Evolutionary conservation across 2,797 vertebrate species (phyloP), one percentile per base, ranked within the genome.

Genomic region (Chrosomus eos): DNA sequence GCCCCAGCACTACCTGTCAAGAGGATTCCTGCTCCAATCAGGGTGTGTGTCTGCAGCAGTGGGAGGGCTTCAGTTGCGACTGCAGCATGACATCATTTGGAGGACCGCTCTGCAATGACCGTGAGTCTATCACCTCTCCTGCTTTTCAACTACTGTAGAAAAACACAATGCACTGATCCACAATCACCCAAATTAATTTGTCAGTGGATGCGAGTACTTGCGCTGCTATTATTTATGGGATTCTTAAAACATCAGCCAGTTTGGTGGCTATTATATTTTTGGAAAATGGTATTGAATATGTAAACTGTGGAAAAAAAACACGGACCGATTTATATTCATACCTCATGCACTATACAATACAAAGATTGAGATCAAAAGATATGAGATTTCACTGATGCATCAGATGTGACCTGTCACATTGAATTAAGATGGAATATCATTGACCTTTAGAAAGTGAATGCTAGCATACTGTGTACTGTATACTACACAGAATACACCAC

Each of bases 1-100:
- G 98, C 84, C 98, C 98, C 85, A 99, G 98, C 92, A 99, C 98
- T 0, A 99, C 98, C 0, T 99, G 98, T 91, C 98, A 99, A 90
- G 98, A 99, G 89, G 98, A 99, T 88, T 99, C 98, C 0, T 99
- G 98, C 87, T 98, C 97, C 74, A 99, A 99, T 92, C 98, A 98
- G 91, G 98, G 98, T 0, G 97, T 99, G 87, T 99, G 98, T 92
- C 92, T 99, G 40, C 98, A 99, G 94, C 98, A 99, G 89, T 99
- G 98, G 98, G 98, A 99, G 76, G 98, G 98, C 78, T 99, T 99
- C 94, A 98, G 96, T 82, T 99, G 98, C 45, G 98, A 99, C 95
- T 99, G 98, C 60, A 99, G 97, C 81, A 99, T 99, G 98, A 99
- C 98, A 4, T 99, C 98, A 28, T 99, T 98, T 26, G 97, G 97